Evolutionary conservation across 2,113 vertebrate genomes (phyloP).

Genomic region (Orycteropus afer): DNA sequence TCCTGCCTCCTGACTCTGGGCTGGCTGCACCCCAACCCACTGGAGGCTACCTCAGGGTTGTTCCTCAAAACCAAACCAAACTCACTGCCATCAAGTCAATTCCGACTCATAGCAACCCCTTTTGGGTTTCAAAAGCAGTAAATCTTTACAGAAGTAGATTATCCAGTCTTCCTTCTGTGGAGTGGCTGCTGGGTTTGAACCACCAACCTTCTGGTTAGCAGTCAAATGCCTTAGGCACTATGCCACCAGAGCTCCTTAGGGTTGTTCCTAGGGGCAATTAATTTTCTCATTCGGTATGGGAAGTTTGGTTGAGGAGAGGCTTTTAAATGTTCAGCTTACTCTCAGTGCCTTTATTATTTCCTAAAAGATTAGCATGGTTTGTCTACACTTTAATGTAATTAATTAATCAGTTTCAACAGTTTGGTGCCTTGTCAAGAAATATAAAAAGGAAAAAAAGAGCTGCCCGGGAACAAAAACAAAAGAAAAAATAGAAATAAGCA

Average conservation of each 20-base stretch:
- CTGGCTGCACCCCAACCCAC: neutral
- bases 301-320: neutral
- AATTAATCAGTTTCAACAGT: neutral
- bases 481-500: slow-evolving; percentile 45
- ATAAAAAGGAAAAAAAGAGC: slow-evolving; percentile 32
- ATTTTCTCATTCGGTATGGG: neutral
- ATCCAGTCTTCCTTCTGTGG: no score
- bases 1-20: neutral
- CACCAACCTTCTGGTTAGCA: no score
- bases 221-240: no score
- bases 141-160: no score
- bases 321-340: neutral
- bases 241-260: no score
- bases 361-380: neutral
- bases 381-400: neutral
- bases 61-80: no score
- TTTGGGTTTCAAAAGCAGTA: no score
- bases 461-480: slow-evolving; percentile 47
- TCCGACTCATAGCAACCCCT: no score
- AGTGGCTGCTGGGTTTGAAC: no score
- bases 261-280: neutral
- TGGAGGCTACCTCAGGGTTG: no score
- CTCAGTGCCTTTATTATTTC: neutral
- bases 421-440: neutral
- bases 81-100: no score